These are phyloP conservation scores for Zaprionus ghesquierei DNA, from an alignment of 1,140 invertebrate genomes.

Conservation along the genomic window DNA sequence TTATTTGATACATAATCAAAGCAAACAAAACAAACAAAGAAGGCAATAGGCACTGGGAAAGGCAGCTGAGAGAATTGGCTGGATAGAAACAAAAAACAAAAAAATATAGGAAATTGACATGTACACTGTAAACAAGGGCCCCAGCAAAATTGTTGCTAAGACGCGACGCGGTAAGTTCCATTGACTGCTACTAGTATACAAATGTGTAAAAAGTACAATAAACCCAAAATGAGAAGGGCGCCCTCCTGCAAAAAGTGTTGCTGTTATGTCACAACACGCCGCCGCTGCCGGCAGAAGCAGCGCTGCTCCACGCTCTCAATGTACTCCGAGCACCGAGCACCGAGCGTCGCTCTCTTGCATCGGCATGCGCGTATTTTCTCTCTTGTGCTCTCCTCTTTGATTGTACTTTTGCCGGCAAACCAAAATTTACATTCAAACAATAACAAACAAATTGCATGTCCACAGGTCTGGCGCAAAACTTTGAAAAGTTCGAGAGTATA, in stretches of 20 bases:
- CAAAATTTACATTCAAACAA: constrained; percentile 49
- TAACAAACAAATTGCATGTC: constrained; percentile 38
- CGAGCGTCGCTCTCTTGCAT: constrained; percentile 5
- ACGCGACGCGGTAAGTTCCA: constrained; percentile 88
- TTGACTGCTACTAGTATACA: constrained; percentile 13
- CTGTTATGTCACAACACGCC: constrained; percentile 72
- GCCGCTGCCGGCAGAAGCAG: constrained; percentile 27
- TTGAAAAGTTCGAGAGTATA: constrained; percentile 82
- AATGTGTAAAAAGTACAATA: constrained; percentile 44
- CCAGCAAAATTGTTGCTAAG: constrained; percentile 93
- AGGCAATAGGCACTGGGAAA: constrained; percentile 9
- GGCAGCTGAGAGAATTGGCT: constrained; percentile 5
- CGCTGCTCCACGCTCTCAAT: constrained; percentile 2
- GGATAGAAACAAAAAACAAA: constrained; percentile 4
- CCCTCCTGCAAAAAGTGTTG: constrained; percentile 42
- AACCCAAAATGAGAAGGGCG: constrained; percentile 33
- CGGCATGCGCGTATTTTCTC: not conserved
- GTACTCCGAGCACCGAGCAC: not conserved
- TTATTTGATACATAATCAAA: constrained; percentile 47
- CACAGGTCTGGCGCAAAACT: constrained; percentile 83
- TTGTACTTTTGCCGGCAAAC: constrained; percentile 55
- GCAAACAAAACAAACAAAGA: constrained; percentile 46
- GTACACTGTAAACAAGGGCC: constrained; percentile 93
- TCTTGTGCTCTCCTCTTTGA: constrained; percentile 44
- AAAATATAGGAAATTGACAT: constrained; percentile 82